Conservation (phyloP, 2,888 invertebrate species). For the Acanthosepion lycidas region DNA sequence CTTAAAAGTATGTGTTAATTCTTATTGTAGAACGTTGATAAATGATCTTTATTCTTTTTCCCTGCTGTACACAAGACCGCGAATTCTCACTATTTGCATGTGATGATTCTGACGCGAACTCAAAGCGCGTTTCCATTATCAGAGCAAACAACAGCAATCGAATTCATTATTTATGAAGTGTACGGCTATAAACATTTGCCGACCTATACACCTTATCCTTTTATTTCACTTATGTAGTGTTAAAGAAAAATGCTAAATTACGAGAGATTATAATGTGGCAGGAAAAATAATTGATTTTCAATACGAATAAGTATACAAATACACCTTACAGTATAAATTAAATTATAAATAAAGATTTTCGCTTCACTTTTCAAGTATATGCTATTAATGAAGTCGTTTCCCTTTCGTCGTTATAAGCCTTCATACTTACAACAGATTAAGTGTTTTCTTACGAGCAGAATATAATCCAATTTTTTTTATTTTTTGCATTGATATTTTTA, state of each 20-base stretch:
- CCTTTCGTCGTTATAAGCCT: neutral
- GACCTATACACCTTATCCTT: neutral
- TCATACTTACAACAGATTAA: neutral
- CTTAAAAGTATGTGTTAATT: neutral
- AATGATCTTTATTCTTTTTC: neutral
- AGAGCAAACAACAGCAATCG: neutral
- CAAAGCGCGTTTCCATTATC: neutral
- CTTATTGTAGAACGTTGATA: neutral
- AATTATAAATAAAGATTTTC: neutral
- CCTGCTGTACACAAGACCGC: neutral
- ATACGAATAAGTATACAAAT: neutral
- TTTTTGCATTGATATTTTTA: neutral
- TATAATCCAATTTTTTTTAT: neutral
- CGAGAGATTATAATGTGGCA: neutral
- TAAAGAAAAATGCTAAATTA: neutral
- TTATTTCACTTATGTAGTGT: neutral
- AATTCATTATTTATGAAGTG: neutral
- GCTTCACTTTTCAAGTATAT: neutral
- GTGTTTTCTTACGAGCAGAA: neutral
- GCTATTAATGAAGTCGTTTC: neutral
- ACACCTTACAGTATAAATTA: neutral
- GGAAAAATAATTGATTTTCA: neutral
- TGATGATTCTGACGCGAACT: neutral
- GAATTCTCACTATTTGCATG: neutral
- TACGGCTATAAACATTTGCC: slow-evolving; percentile 6